These are phyloP conservation scores for Drosophila phalerata DNA, from an alignment of 2,888 invertebrate species.

Conservation along the genomic window DNA sequence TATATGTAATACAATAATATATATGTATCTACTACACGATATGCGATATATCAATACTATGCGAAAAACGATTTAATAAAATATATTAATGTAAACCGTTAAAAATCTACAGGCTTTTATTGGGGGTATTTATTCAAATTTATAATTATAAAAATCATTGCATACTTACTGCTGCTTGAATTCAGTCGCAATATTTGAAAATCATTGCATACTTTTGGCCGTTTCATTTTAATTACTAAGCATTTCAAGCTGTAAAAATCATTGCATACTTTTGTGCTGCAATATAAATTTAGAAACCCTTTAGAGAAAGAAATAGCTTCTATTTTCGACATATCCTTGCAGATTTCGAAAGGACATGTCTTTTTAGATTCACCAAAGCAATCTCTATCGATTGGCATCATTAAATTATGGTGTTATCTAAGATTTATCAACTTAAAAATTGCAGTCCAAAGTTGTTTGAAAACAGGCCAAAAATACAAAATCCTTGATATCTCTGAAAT, in stretches of 20 bases:
- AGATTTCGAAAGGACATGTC: neutral
- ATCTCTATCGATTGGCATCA: neutral
- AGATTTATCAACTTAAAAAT: neutral
- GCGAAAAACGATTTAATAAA: constrained; percentile 68
- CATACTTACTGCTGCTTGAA: neutral
- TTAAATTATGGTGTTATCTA: neutral
- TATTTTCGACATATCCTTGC: neutral
- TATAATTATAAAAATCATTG: neutral
- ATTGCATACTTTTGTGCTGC: constrained; percentile 6
- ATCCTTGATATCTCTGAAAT: neutral
- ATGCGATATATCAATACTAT: constrained; percentile 56
- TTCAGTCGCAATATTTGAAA: neutral
- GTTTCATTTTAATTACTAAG: neutral
- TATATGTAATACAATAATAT: constrained; percentile 31
- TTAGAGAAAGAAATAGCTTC: neutral
- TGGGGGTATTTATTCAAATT: neutral
- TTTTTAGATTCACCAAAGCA: no score
- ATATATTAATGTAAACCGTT: constrained; percentile 28
- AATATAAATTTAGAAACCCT: neutral
- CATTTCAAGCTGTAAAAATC: neutral
- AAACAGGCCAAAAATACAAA: neutral
- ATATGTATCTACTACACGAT: constrained; percentile 44
- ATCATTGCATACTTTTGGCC: constrained; percentile 2
- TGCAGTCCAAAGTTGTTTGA: neutral
- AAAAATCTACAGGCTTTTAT: neutral